Evolutionary conservation across 1,140 invertebrate species (phyloP).

Genomic region (Drosophila simulans): DNA sequence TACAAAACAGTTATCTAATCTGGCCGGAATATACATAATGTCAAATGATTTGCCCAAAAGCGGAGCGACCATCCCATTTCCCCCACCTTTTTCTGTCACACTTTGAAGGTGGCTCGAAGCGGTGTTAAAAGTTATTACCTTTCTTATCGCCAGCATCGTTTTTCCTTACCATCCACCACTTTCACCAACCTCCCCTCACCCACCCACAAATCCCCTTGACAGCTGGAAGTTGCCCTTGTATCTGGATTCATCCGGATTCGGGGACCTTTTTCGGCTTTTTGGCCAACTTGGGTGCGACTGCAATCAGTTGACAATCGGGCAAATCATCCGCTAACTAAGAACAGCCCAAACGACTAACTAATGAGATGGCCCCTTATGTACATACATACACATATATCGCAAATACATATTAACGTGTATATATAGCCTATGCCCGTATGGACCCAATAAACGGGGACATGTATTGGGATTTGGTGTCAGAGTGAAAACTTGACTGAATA

Average conservation of each 20-base stretch:
- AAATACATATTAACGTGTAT: background rate
- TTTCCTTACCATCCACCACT: background rate
- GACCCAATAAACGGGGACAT: constrained; percentile 18
- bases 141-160: constrained; percentile 63
- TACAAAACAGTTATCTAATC: constrained; percentile 52
- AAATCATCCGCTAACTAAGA: constrained; percentile 64
- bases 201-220: constrained; percentile 58
- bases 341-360: constrained; percentile 41
- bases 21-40: constrained; percentile 44
- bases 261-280: constrained; percentile 9
- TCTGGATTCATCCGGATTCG: constrained; percentile 6
- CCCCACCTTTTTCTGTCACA: background rate
- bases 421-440: constrained; percentile 16
- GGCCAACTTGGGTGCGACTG: constrained; percentile 49
- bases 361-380: constrained; percentile 23
- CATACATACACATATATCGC: background rate
- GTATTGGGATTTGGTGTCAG: constrained; percentile 38
- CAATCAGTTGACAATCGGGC: constrained; percentile 74
- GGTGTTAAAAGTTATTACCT: constrained; percentile 78
- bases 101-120: constrained; percentile 48
- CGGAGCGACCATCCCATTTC: background rate
- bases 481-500: constrained; percentile 78
- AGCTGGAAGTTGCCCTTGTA: constrained; percentile 7
- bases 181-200: background rate
- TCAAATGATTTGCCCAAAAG: constrained; percentile 61